A percentile compares a stretch with the other conserved stretches of the same genome.
Evolutionary conservation across 2,797 vertebrate genomes (phyloP).

Genomic region (Lepidocolaptes lacrymiger): DNA sequence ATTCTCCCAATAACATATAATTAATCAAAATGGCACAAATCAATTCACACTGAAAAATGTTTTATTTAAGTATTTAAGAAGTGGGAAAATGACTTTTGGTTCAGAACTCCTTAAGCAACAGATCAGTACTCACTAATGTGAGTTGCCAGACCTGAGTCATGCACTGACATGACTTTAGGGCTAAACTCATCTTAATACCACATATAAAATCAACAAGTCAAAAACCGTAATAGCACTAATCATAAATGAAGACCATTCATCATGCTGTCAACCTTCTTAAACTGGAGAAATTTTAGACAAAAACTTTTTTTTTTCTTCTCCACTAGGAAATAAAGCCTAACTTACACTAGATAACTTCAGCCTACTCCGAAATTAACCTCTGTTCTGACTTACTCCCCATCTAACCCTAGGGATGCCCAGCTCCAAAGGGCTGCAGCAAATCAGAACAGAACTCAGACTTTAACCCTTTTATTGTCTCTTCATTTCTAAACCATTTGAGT

Average conservation of each 20-base stretch:
- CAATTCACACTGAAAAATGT: not conserved
- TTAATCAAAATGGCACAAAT: not conserved
- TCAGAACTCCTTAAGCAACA: not conserved
- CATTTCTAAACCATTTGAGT: not conserved
- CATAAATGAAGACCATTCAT: not conserved
- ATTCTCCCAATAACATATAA: not conserved
- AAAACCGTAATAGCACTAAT: not conserved
- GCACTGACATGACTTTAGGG: not conserved
- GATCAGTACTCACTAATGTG: not conserved
- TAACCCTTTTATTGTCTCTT: not conserved
- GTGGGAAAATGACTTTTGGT: not conserved
- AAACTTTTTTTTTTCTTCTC: not conserved
- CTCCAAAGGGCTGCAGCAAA: not conserved
- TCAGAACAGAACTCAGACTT: not conserved
- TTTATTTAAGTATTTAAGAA: not conserved
- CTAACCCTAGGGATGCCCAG: not conserved
- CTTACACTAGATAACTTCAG: not conserved
- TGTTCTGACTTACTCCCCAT: not conserved
- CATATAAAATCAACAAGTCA: not conserved
- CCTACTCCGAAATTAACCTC: not conserved
- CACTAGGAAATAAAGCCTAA: not conserved
- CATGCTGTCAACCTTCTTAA: not conserved
- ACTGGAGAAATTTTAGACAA: not conserved
- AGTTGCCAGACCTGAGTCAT: not conserved
- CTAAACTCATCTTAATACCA: not conserved